Evolutionary conservation across 2,797 vertebrate genomes (phyloP).

Genomic region (Serranus cabrilla): DNA sequence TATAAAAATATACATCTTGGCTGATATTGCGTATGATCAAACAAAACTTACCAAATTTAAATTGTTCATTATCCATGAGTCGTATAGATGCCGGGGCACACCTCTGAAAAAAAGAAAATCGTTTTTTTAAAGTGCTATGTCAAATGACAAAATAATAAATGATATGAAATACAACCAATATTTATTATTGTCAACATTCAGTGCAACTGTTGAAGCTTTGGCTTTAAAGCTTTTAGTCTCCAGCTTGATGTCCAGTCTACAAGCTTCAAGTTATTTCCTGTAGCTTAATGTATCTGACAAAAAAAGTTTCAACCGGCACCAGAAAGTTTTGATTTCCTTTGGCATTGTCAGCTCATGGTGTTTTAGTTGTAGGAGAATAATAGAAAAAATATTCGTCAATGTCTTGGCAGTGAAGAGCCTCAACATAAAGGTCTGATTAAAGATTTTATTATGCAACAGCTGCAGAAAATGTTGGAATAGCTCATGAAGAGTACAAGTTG

Average conservation of each 20-base stretch:
- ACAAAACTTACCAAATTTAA: conserved; percentile 94
- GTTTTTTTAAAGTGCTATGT: background rate
- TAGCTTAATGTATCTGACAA: background rate
- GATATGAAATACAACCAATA: background rate
- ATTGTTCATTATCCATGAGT: conserved; percentile 97
- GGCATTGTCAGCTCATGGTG: background rate
- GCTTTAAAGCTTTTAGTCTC: background rate
- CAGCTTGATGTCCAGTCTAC: background rate
- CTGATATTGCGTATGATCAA: background rate
- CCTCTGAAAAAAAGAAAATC: conserved; percentile 86
- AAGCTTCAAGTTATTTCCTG: background rate
- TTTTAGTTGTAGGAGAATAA: background rate
- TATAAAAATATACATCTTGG: background rate
- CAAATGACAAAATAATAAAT: background rate
- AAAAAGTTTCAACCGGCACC: background rate
- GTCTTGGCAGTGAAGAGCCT: background rate
- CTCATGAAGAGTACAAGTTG: background rate
- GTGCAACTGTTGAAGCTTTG: background rate
- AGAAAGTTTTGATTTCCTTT: background rate
- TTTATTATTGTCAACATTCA: background rate
- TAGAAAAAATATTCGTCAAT: background rate
- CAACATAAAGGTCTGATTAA: conserved; percentile 3
- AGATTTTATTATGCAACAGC: background rate
- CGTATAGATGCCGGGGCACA: conserved; percentile 98
- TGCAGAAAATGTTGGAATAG: background rate